phyloP scores from a whole-genome alignment of 2,113 vertebrate species.

The Mustela lutreola region DNA sequence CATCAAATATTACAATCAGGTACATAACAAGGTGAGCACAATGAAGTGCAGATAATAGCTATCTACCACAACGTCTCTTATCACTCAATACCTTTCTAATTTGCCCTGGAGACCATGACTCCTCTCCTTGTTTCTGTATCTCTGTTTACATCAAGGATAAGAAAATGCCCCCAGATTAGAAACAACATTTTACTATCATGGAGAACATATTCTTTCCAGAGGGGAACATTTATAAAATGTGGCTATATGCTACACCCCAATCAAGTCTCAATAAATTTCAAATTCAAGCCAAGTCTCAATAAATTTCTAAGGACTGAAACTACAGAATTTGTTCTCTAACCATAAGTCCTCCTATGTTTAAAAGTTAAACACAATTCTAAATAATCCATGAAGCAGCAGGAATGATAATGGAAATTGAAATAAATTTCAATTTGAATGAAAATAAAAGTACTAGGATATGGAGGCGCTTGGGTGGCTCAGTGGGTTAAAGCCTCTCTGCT shows the following conservation, averaged over 20 bases:
- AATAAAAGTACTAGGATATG: neutral
- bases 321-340: neutral
- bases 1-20: neutral
- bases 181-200: neutral
- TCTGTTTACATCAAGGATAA: constrained; percentile 1
- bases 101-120: neutral
- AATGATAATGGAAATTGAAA: constrained; percentile 42
- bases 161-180: constrained; percentile 10
- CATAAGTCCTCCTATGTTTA: constrained; percentile 3
- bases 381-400: neutral
- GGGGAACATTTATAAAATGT: neutral
- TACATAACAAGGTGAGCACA: neutral
- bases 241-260: neutral
- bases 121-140: neutral
- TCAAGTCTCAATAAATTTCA: constrained; percentile 35
- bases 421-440: neutral
- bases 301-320: constrained; percentile 7
- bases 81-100: neutral
- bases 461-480: too few relatives aligned
- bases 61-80: neutral
- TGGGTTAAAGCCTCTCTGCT: too few relatives aligned
- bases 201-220: constrained; percentile 29
- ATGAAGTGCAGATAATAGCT: neutral
- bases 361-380: constrained; percentile 48
- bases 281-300: neutral